Evolutionary conservation across 2,888 invertebrate genomes (phyloP).

Genomic region (Cosmopolites sordidus): DNA sequence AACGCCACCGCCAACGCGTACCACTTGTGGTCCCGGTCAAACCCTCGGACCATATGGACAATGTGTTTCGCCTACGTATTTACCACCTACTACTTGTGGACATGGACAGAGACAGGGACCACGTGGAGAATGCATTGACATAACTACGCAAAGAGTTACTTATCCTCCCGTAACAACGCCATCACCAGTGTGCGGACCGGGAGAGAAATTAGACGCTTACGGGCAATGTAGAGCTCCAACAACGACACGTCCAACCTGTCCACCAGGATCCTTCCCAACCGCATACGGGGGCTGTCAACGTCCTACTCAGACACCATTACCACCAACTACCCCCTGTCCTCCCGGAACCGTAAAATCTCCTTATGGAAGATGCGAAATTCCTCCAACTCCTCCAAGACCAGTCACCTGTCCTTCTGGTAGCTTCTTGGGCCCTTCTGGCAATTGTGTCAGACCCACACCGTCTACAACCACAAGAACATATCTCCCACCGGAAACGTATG

Average conservation of each 20-base stretch:
- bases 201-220: constrained; percentile 23
- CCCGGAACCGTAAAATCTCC: constrained; percentile 30
- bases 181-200: constrained; percentile 11
- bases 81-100: constrained; percentile 14
- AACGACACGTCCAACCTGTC: constrained; percentile 15
- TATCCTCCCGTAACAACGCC: constrained; percentile 1
- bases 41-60: constrained; percentile 16
- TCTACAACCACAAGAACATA: constrained; percentile 30
- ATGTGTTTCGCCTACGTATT: constrained; percentile 11
- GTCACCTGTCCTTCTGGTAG: constrained; percentile 27
- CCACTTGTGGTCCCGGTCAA: constrained; percentile 16
- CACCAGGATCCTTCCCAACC: constrained; percentile 14
- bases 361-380: constrained; percentile 28
- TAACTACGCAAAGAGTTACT: constrained; percentile 1
- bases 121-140: constrained; percentile 32
- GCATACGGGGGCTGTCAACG: constrained; percentile 21
- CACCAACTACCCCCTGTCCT: constrained; percentile 27
- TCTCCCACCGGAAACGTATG: constrained; percentile 36
- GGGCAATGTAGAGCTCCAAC: constrained; percentile 27
- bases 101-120: constrained; percentile 18
- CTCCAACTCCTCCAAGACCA: constrained; percentile 27
- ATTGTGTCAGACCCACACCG: constrained; percentile 26
- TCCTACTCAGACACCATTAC: constrained; percentile 17
- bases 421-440: constrained; percentile 23
- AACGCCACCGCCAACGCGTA: constrained; percentile 4